Base-by-base conservation (phyloP, 2,113 vertebrate species). In the Pluvianellus socialis region DNA sequence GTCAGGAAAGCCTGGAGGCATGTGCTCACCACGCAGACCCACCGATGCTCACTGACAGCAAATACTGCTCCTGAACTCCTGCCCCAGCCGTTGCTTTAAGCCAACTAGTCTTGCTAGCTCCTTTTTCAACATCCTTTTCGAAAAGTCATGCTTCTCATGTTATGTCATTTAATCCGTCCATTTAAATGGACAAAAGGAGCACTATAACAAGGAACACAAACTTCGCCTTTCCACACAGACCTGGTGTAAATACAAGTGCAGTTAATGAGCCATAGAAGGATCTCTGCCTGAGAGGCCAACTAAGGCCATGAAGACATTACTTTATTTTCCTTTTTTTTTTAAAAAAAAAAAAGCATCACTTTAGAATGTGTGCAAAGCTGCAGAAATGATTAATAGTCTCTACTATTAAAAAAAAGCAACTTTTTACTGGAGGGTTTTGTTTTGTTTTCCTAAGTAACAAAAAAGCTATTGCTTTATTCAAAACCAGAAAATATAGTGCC, bases 21-120 rank as follows among this genome's bases (percentile, higher is more conserved):
- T 1, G 33, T 16, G 32, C 50, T 77, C 19, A 14, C 56, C 20
- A 45, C 49, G 53, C 40, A 61, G 23, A 73, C 38, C 24, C 5
- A 3, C 28, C 3, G 0, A 58, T 12, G 7, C 28, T 58, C 7
- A 0, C 22, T 1, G 2, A 45, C 0, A 33, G 53, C 38, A 33
- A 59, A 55, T 2, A 4, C 32, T 15, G 22, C 62, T 38, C n/a
- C 1, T 2, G 1, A 74, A n/a, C 12, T 47, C 71, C 66, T n/a
- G 79, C 10, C 47, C 68, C 62, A 42, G 58, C 17, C 10, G 0
- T 20, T 32, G 14, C 42, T 42, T 13, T 13, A 3, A 66, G 35
- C 9, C 4, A 66, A 47, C 18, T 18, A 9, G 21, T 15, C 53
- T 33, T 44, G 58, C 18, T 10, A 56, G 49, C 40, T 73, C 32